Base-by-base conservation (phyloP, 2,888 invertebrate species). In the Tanaodytes sp. region DNA sequence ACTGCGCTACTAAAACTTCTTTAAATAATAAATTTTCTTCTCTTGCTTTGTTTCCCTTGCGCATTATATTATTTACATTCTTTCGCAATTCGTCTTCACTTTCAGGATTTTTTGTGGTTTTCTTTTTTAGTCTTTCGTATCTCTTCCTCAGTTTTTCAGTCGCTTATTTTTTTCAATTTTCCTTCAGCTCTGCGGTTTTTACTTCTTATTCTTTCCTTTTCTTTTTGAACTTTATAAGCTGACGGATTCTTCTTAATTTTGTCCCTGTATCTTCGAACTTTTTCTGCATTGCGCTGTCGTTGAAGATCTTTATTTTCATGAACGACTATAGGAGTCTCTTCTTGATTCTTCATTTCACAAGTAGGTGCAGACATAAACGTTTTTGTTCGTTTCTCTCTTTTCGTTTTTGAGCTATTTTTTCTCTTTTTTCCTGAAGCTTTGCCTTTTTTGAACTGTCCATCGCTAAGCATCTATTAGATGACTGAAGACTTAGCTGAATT, bases 11-110 rank as follows among this genome's bases (percentile, higher is more conserved):
- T 12, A 70, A 19, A 3, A 45, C 54, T 46, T 61, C 57, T 27
- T 31, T 27, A 18, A 30, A 57, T 0, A 61, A 12, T 20, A 64
- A 46, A 51, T 27, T 19, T 49, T 63, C 58, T 42, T 46, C 16
- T 11, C 63, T 33, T 16, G 20, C 37, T 16, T 36, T 37, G 0
- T 19, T 18, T 27, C 64, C 63, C 51, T 49, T 14, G 16, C 15
- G 40, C 30, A 59, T 49, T 9, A 42, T 69, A 2, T 61, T 14
- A 33, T 52, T 8, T 12, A 68, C 57, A 33, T 58, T 62, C 1
- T 40, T 20, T 27, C 42, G 18, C n/a, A 57, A n/a, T 1, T 55
- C 46, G 31, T 68, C 51, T 9, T 27, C n/a, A n/a, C n/a, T 4
- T 40, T 33, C 31, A 1, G 5, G n/a, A n/a, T n/a, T n/a, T n/a